These are phyloP conservation scores for Trochalopteron elliotii DNA, from an alignment of 2,113 vertebrate species.

Conservation along the genomic window DNA sequence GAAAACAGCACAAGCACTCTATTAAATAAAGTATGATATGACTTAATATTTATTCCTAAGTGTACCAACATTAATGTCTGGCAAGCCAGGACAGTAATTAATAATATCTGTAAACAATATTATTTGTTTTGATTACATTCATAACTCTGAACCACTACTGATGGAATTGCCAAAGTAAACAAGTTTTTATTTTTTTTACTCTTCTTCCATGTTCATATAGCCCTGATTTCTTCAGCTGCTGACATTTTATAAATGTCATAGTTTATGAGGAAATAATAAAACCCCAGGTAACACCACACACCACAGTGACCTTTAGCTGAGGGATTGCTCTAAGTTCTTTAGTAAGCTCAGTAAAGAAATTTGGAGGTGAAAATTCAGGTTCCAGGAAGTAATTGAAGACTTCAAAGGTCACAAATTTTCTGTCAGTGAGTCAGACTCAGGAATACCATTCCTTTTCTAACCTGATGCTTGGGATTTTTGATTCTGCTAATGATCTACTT, in stretches of 20 bases:
- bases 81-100: background rate
- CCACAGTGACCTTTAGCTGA: slow-evolving; percentile 68
- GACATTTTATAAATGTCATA: slow-evolving; percentile 76
- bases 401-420: slow-evolving; percentile 67
- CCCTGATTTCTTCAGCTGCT: slow-evolving; percentile 41
- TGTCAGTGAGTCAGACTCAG: background rate
- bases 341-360: slow-evolving; percentile 60
- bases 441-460: background rate
- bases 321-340: slow-evolving; percentile 52
- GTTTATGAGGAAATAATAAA: slow-evolving; percentile 74
- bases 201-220: background rate
- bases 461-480: background rate
- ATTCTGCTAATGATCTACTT: background rate
- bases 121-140: background rate
- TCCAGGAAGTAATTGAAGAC: slow-evolving; percentile 66
- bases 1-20: background rate
- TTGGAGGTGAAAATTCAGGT: slow-evolving; percentile 57
- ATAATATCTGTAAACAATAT: background rate
- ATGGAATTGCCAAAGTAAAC: background rate
- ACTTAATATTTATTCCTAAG: background rate
- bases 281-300: slow-evolving; percentile 59
- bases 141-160: background rate
- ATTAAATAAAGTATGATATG: background rate
- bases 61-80: background rate
- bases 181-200: background rate